These are phyloP conservation scores for Lutjanus argentimaculatus DNA, from an alignment of 2,797 vertebrate genomes.

Conservation along the genomic window DNA sequence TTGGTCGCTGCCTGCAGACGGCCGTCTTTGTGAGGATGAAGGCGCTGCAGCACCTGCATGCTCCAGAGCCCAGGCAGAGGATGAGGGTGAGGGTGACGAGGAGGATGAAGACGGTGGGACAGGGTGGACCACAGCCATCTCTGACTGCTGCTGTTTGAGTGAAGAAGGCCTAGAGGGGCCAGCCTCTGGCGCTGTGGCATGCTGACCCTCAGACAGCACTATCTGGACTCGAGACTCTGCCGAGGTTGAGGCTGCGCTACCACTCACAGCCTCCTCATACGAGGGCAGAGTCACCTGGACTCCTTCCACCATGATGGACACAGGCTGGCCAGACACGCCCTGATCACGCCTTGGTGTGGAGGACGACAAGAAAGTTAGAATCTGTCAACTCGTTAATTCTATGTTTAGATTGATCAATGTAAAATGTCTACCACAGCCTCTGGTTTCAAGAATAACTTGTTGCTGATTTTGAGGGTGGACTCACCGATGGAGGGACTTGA, in stretches of 20 bases:
- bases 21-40: conserved; percentile 84
- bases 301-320: conserved; percentile 97
- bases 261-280: conserved; percentile 95
- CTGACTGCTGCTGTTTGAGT: conserved; percentile 87
- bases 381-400: background rate
- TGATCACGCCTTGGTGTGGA: conserved; percentile 90
- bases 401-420: background rate
- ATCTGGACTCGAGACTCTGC: conserved; percentile 92
- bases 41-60: conserved; percentile 82
- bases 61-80: conserved; percentile 83
- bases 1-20: conserved; percentile 90
- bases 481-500: conserved; percentile 96
- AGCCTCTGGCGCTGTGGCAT: conserved; percentile 80
- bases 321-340: conserved; percentile 92
- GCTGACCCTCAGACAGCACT: conserved; percentile 90
- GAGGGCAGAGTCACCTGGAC: conserved; percentile 96
- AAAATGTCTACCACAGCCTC: background rate
- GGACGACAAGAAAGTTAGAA: conserved; percentile 18
- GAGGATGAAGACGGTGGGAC: conserved; percentile 85
- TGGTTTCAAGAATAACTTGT: background rate
- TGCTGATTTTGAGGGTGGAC: conserved; percentile 20
- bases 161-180: conserved; percentile 83
- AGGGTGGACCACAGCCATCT: conserved; percentile 92
- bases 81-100: conserved; percentile 76
- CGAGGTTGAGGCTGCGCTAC: conserved; percentile 79